A percentile compares a stretch with the other conserved stretches of the same genome.
phyloP scores from a whole-genome alignment of 2,797 vertebrate species.

The Chelon auratus region DNA sequence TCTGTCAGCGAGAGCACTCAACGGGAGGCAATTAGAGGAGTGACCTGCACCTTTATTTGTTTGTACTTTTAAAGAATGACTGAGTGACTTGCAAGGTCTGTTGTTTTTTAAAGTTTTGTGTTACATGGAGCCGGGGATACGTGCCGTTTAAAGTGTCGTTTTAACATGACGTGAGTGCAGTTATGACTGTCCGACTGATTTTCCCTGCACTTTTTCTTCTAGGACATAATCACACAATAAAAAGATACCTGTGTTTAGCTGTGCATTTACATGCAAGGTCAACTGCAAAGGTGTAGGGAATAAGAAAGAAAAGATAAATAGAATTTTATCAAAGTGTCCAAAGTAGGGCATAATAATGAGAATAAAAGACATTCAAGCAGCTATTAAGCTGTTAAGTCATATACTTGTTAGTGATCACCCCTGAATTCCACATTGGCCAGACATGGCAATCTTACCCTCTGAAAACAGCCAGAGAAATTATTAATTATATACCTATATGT shows the following conservation, averaged over 20 bases:
- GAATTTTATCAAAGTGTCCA: conserved; percentile 24
- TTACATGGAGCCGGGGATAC: conserved; percentile 56
- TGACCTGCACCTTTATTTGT: conserved; percentile 67
- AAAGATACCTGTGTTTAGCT: conserved; percentile 17
- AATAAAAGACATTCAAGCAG: not conserved
- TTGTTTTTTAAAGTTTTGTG: conserved; percentile 58
- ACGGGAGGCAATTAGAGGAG: conserved; percentile 58
- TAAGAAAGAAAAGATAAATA: no score
- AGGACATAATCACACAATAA: not conserved
- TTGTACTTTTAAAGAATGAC: conserved; percentile 61
- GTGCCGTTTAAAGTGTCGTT: conserved; percentile 31
- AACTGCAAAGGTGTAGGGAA: no score
- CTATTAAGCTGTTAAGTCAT: conserved; percentile 8
- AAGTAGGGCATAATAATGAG: not conserved
- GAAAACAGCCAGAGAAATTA: no score
- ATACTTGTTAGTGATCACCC: not conserved
- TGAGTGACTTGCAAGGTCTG: conserved; percentile 54
- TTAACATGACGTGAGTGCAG: conserved; percentile 29
- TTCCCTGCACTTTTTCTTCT: not conserved
- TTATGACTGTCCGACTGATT: conserved; percentile 13
- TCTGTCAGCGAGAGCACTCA: conserved; percentile 69
- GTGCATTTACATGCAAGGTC: no score
- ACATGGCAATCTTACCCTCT: no score
- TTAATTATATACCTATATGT: no score
- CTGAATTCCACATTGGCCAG: no score